A percentile compares a stretch with the other conserved stretches of the same genome.
phyloP scores from a whole-genome alignment of 2,797 vertebrate genomes.

The Cryptoblepharus egeriae region DNA sequence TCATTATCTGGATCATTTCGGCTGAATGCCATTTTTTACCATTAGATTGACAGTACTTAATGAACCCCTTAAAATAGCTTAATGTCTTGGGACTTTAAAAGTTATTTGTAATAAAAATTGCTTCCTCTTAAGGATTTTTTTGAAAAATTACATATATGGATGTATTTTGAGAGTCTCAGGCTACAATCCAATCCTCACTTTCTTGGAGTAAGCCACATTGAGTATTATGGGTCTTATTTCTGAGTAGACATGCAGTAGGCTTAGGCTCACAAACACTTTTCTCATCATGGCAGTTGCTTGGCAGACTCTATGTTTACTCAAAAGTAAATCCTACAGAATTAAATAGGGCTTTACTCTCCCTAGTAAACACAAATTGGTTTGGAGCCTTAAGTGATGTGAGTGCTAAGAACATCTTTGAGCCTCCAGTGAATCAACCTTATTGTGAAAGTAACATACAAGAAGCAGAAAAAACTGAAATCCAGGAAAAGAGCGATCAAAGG shows the following conservation, averaged over 20 bases:
- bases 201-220: no score
- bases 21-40: background rate
- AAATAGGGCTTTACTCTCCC: no score
- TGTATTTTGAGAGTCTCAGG: no score
- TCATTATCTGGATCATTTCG: background rate
- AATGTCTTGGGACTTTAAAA: slow-evolving; percentile 19
- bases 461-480: background rate
- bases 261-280: no score
- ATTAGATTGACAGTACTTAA: slow-evolving; percentile 54
- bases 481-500: background rate
- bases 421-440: background rate
- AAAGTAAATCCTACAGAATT: background rate
- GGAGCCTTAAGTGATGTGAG: slow-evolving; percentile 32
- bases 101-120: background rate
- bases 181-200: no score
- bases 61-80: no score
- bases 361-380: background rate
- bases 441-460: background rate
- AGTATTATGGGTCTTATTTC: no score
- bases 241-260: no score
- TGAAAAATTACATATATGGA: no score
- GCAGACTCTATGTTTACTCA: background rate
- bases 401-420: background rate
- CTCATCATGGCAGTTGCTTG: no score
- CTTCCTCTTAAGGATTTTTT: background rate